Evolutionary conservation across 1,140 invertebrate genomes (phyloP).

Genomic region (Drosophila kepulauana): DNA sequence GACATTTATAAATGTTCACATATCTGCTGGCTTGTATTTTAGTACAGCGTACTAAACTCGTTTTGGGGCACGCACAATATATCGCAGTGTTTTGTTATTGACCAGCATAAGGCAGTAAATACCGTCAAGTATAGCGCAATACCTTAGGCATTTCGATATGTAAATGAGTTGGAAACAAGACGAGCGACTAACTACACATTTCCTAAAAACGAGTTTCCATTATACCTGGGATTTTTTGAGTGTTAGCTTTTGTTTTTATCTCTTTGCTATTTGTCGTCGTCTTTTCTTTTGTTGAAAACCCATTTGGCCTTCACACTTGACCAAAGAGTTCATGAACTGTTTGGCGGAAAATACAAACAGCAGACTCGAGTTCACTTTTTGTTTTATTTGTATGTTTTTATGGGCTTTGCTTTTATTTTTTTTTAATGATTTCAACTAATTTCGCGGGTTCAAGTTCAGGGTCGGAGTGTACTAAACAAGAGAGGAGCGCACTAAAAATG

Average conservation of each 20-base stretch:
- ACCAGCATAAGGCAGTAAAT: conserved; percentile 9
- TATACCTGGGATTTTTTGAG: neutral
- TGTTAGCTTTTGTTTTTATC: neutral
- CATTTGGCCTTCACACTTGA: conserved; percentile 78
- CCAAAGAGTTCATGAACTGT: conserved; percentile 73
- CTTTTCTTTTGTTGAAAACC: conserved; percentile 34
- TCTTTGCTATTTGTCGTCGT: conserved; percentile 24
- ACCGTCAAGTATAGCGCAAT: conserved; percentile 9
- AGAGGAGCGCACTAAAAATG: conserved; percentile 43
- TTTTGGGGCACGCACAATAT: conserved; percentile 2
- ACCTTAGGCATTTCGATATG: conserved; percentile 33
- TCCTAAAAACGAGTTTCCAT: conserved; percentile 51
- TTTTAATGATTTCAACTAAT: conserved; percentile 50
- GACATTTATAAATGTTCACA: neutral
- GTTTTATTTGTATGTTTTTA: conserved; percentile 39
- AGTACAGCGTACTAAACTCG: conserved; percentile 28
- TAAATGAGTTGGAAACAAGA: conserved; percentile 27
- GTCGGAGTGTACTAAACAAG: conserved; percentile 46
- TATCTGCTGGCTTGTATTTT: neutral
- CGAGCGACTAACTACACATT: conserved; percentile 32
- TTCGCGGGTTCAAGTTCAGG: conserved; percentile 73
- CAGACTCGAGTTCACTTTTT: conserved; percentile 57
- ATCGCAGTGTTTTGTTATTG: conserved; percentile 2
- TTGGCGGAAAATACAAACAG: conserved; percentile 37
- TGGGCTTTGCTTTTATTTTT: conserved; percentile 6